Conservation (phyloP, 2,888 invertebrate species). For the Hirtodrosophila cameraria region DNA sequence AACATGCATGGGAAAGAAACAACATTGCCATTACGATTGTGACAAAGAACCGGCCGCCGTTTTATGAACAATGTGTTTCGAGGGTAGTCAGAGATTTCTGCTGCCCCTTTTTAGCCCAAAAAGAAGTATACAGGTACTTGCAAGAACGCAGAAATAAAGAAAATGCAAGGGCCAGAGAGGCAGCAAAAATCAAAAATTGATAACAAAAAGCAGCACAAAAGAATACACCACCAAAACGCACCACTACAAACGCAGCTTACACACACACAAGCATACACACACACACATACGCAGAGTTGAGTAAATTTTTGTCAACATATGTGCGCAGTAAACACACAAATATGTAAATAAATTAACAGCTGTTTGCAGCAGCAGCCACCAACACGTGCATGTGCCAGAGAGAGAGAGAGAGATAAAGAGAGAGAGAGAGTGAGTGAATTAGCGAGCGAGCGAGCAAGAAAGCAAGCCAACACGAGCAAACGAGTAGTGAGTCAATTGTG, state of each 20-base stretch:
- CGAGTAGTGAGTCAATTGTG: conserved; percentile 18
- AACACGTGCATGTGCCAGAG: conserved; percentile 65
- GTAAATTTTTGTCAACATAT: conserved; percentile 67
- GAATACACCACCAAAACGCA: conserved; percentile 53
- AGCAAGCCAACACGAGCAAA: too few relatives aligned
- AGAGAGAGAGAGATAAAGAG: conserved; percentile 13
- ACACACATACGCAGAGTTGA: conserved; percentile 31
- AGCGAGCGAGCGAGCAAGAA: conserved; percentile 16
- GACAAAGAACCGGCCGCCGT: conserved; percentile 29
- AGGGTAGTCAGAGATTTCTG: conserved; percentile 44
- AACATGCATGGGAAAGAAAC: conserved; percentile 19
- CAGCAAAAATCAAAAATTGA: conserved; percentile 40
- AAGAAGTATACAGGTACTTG: conserved; percentile 44
- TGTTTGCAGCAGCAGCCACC: conserved; percentile 59
- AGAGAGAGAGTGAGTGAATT: conserved; percentile 2
- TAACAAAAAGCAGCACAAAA: conserved; percentile 46
- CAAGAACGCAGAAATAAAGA: conserved; percentile 19
- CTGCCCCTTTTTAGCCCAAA: conserved; percentile 31
- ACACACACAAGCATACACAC: conserved; percentile 5
- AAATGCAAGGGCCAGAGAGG: neutral
- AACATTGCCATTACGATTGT: too few relatives aligned
- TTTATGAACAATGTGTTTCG: conserved; percentile 2
- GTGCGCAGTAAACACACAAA: conserved; percentile 58
- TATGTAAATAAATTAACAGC: conserved; percentile 76
- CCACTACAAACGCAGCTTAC: conserved; percentile 14